Percentiles rank a stretch among this genome's conserved stretches.
Conservation (phyloP, 2,888 invertebrate genomes). For the Cheilosia variabilis region DNA sequence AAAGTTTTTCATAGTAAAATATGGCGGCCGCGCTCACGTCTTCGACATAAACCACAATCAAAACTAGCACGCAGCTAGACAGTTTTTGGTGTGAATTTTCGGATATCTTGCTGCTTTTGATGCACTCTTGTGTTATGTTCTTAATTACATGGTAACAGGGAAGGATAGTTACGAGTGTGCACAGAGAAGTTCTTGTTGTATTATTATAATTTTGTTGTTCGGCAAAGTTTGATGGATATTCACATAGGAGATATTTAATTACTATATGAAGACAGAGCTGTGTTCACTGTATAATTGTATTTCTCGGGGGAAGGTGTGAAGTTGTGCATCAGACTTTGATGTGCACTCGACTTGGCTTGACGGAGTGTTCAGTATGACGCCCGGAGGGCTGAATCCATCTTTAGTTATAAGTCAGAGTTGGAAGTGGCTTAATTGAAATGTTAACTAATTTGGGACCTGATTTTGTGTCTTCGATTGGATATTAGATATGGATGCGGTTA, state of each 20-base stretch:
- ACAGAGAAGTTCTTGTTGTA: neutral
- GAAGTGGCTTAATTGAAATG: no score
- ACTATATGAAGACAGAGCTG: neutral
- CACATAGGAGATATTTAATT: neutral
- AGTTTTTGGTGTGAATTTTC: constrained; percentile 17
- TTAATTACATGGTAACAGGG: constrained; percentile 14
- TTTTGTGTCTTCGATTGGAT: no score
- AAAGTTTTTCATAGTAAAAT: constrained; percentile 74
- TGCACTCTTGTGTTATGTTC: constrained; percentile 2
- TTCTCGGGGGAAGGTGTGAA: no score
- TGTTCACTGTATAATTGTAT: neutral
- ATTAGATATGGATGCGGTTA: no score
- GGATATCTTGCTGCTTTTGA: neutral
- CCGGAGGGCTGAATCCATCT: no score
- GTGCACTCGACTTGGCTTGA: no score
- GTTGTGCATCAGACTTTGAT: no score
- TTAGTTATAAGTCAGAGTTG: no score
- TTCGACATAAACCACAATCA: constrained; percentile 64
- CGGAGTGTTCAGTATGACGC: no score
- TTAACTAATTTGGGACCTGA: no score
- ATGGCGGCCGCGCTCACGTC: constrained; percentile 50
- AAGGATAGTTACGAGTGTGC: neutral
- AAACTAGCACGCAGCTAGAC: constrained; percentile 26
- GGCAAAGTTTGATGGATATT: neutral
- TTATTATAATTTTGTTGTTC: neutral